These are phyloP conservation scores for Globodera rostochiensis DNA, from an alignment of 1,140 invertebrate genomes.

Conservation along the genomic window DNA sequence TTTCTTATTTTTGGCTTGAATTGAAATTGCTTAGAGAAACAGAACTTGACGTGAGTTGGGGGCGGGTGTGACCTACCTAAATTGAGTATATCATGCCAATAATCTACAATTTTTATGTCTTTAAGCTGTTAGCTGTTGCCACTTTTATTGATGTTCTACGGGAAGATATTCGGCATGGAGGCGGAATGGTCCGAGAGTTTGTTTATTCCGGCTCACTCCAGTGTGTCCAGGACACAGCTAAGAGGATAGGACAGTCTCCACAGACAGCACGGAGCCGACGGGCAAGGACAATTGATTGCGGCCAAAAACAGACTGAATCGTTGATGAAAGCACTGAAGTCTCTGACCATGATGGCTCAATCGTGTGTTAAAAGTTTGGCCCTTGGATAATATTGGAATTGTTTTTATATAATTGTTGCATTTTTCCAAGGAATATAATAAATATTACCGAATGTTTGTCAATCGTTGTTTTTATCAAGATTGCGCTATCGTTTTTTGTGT, in stretches of 20 bases:
- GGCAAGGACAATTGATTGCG: not conserved
- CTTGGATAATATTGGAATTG: not conserved
- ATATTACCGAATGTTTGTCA: constrained; percentile 1
- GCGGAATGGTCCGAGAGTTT: constrained; percentile 27
- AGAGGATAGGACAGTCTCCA: constrained; percentile 2
- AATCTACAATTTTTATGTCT: not conserved
- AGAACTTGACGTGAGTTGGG: no score
- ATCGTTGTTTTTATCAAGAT: not conserved
- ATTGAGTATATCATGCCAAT: no score
- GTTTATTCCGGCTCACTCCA: constrained; percentile 31
- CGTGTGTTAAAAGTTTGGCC: constrained; percentile 3
- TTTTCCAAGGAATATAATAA: not conserved
- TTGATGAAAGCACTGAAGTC: constrained; percentile 15
- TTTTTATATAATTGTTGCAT: not conserved
- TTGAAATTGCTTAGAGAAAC: no score
- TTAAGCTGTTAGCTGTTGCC: constrained; percentile 33
- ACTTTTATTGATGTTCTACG: constrained; percentile 33
- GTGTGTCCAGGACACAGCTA: constrained; percentile 27
- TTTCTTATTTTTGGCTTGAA: no score
- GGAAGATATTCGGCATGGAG: constrained; percentile 27
- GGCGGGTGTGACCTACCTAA: no score
- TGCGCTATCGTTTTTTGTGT: not conserved
- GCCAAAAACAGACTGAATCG: constrained; percentile 14
- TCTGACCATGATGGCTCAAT: constrained; percentile 10
- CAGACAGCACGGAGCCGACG: not conserved